Conservation (phyloP, 2,113 vertebrate genomes). For the Nipponia nippon region DNA sequence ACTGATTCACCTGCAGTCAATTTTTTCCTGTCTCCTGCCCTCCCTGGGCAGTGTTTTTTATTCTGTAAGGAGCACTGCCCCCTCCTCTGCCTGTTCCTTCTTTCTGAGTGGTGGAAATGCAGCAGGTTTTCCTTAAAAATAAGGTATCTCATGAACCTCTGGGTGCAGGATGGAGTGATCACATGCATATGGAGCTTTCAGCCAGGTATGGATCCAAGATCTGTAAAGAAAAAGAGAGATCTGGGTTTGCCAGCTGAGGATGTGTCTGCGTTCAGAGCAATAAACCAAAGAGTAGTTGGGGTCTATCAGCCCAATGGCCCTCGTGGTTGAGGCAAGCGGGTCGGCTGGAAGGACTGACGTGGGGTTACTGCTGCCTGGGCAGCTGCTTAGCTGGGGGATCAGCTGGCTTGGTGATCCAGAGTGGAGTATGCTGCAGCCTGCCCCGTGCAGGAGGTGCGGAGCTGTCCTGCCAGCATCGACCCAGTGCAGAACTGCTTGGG, state of each 20-base stretch:
- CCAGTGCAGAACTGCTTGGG: not conserved
- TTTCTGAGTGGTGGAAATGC: fast-evolving
- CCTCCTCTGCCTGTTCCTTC: not conserved
- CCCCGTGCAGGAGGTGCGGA: not conserved
- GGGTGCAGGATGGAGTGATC: not conserved
- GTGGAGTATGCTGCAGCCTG: not conserved
- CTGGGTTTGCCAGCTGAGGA: not conserved
- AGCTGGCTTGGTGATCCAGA: not conserved
- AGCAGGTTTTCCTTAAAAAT: not conserved
- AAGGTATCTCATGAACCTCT: not conserved
- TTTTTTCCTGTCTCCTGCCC: not conserved
- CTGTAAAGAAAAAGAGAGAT: not conserved
- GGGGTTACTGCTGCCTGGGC: not conserved
- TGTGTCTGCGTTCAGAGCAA: not conserved
- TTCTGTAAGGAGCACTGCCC: not conserved
- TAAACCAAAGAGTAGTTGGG: not conserved
- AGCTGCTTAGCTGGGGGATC: not conserved
- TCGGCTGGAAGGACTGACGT: not conserved
- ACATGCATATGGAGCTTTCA: fast-evolving
- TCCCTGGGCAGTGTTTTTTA: not conserved
- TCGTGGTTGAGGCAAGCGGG: fast-evolving
- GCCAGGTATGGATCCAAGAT: not conserved
- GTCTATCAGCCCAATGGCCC: fast-evolving
- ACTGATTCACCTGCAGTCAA: not conserved
- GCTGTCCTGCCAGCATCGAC: not conserved